Conservation (phyloP, 2,888 invertebrate species). For the Anoplius nigerrimus region DNA sequence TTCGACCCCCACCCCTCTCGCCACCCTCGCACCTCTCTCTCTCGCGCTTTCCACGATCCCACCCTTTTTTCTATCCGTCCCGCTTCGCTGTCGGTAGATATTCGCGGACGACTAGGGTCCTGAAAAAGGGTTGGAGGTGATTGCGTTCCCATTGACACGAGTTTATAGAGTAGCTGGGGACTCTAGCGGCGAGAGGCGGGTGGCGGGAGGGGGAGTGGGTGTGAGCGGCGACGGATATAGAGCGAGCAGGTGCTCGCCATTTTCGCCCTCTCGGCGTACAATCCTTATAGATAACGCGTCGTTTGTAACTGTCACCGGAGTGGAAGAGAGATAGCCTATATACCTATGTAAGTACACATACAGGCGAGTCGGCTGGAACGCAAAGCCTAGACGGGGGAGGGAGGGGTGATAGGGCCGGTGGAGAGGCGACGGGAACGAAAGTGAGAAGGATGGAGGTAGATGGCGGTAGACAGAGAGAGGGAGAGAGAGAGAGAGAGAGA, state of each 20-base stretch:
- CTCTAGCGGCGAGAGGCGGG: constrained; percentile 16
- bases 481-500: constrained; percentile 15
- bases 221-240: constrained; percentile 45
- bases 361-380: neutral
- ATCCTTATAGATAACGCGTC: constrained; percentile 72
- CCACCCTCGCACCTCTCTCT: neutral
- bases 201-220: constrained; percentile 5
- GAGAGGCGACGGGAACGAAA: neutral
- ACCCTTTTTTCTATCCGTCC: neutral
- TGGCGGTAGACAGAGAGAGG: constrained; percentile 6
- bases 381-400: constrained; percentile 24
- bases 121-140: constrained; percentile 52
- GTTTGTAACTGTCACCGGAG: constrained; percentile 71
- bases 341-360: constrained; percentile 32
- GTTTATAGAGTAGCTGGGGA: constrained; percentile 55
- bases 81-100: neutral
- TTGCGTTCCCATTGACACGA: constrained; percentile 63
- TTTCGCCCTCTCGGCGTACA: constrained; percentile 65
- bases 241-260: constrained; percentile 69
- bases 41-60: neutral
- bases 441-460: constrained; percentile 2
- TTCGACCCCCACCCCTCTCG: constrained; percentile 8
- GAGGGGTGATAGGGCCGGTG: too few relatives aligned
- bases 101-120: constrained; percentile 13
- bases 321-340: constrained; percentile 49